These are phyloP conservation scores for Falco biarmicus DNA, from an alignment of 2,797 vertebrate species.

Conservation along the genomic window DNA sequence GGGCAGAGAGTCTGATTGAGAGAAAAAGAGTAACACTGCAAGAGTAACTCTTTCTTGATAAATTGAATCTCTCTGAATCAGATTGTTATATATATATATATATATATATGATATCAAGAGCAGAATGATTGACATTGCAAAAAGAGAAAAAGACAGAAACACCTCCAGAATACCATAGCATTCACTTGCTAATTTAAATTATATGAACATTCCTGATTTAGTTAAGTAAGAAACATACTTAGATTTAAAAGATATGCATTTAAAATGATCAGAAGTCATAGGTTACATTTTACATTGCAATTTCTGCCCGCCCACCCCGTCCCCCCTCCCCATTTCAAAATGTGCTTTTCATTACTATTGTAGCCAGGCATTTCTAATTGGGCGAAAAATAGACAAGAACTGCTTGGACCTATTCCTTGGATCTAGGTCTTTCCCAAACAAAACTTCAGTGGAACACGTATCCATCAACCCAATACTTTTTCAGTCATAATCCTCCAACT, in stretches of 20 bases:
- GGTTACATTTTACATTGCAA: neutral
- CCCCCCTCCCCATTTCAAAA: neutral
- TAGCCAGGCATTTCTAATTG: neutral
- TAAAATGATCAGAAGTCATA: neutral
- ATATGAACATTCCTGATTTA: neutral
- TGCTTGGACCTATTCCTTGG: neutral
- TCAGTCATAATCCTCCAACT: neutral
- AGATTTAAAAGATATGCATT: neutral
- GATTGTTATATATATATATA: neutral
- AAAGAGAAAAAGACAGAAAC: constrained; percentile 7
- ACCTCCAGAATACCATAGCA: neutral
- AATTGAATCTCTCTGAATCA: constrained; percentile 32
- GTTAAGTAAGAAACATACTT: neutral
- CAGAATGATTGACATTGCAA: neutral
- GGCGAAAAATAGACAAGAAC: neutral
- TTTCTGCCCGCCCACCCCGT: neutral
- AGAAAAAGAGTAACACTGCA: neutral
- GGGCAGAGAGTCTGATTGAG: neutral
- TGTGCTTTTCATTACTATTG: neutral
- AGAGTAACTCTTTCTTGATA: neutral
- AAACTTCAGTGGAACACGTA: neutral
- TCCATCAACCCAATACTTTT: neutral
- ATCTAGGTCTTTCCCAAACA: neutral
- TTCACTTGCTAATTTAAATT: neutral
- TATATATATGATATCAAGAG: neutral